Base-by-base conservation (phyloP, 2,797 vertebrate genomes). In the Semaprochilodus insignis region DNA sequence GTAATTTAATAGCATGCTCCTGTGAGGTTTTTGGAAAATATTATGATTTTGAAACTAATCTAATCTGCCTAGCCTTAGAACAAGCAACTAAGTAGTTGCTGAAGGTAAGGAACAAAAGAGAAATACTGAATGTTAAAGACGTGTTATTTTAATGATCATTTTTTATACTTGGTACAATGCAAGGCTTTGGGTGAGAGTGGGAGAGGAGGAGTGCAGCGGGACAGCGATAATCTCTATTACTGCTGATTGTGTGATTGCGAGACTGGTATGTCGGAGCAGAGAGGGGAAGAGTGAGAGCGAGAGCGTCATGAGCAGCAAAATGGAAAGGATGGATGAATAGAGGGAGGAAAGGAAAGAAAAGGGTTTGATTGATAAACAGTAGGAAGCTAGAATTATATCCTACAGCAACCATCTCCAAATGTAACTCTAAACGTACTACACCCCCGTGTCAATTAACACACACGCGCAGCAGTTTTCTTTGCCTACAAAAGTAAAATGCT, bases 301-400 rank as follows among this genome's bases (percentile, higher is more conserved):
- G 25, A 23, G 55, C 23, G n/a, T 54, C 21, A 55, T 54, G 75
- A 78, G 51, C 70, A 23, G 21, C 15, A 48, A 73, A 60, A 69
- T 27, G 19, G 67, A 73, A 73, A 27, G 14, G 52, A 60, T 3
- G 16, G 40, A 63, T 34, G 23, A 65, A 63, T 23, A 67, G 51
- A 81, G 27, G 31, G 27, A 44, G 25, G 76, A 44, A 67, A 74
- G 74, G 11, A 73, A 60, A 25, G 70, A 72, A 48, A 71, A 52
- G 66, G 19, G 21, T 86, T 72, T 87, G 85, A 88, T 82, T 88
- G 86, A 86, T 84, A 76, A 78, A 51, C 74, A 83, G 67, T 63
- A 57, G 78, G 80, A 83, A 76, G 71, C 36, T 23, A 72, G 77
- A 40, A 34, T 31, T 11, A 77, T 83, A 80, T 83, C 81, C 71